A percentile compares a stretch with the other conserved stretches of the same genome.
phyloP scores from a whole-genome alignment of 2,113 vertebrate genomes.

The Pollimyrus isidori region DNA sequence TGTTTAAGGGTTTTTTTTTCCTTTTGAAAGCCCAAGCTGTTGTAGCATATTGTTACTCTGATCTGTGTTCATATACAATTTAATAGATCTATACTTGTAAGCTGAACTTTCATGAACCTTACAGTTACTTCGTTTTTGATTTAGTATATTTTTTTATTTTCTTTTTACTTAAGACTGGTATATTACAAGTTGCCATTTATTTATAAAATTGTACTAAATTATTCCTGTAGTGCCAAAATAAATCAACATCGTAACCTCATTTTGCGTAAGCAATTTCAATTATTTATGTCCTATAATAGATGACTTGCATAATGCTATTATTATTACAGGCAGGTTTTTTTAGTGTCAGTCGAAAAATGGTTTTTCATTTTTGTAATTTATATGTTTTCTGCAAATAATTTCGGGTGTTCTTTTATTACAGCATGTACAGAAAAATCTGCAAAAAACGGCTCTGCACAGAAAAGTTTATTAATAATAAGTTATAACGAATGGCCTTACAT shows the following conservation, averaged over 20 bases:
- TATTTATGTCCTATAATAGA: background rate
- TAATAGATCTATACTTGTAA: background rate
- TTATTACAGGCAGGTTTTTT: background rate
- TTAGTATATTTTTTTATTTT: background rate
- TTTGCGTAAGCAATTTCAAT: background rate
- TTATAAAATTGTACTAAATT: background rate
- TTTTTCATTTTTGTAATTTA: background rate
- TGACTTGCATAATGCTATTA: background rate
- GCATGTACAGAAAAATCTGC: background rate
- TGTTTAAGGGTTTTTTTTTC: slow-evolving; percentile 3
- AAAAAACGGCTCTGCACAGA: background rate
- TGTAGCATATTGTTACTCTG: background rate
- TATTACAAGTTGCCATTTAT: background rate
- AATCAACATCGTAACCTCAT: background rate
- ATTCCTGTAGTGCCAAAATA: background rate
- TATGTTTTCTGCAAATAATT: background rate
- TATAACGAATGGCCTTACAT: background rate
- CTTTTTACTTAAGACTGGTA: background rate
- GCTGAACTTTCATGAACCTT: background rate
- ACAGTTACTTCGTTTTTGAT: background rate
- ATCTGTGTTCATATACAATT: background rate
- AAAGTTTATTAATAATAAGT: background rate
- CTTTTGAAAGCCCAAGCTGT: background rate
- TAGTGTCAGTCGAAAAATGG: background rate
- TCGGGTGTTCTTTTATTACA: background rate